Percentiles rank a stretch among this genome's conserved stretches.
Evolutionary conservation across 1,140 invertebrate genomes (phyloP).

Genomic region (Dreissena polymorpha): DNA sequence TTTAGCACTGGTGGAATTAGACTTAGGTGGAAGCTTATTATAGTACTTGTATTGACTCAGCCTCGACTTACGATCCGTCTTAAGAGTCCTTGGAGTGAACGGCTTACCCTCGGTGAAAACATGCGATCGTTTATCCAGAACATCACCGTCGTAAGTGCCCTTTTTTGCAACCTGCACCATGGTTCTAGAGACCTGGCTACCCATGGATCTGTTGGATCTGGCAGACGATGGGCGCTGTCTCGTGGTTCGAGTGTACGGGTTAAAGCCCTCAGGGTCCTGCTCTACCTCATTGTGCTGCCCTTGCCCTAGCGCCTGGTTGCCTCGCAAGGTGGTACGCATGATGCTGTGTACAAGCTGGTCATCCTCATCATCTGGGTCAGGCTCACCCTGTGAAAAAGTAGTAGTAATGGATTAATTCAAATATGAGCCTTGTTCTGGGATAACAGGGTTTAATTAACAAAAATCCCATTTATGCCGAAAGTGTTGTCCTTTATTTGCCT

Average conservation of each 20-base stretch:
- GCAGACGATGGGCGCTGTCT: constrained; percentile 42
- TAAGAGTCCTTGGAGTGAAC: constrained; percentile 76
- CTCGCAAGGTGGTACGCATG: constrained; percentile 67
- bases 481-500: no score
- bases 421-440: no score
- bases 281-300: constrained; percentile 53
- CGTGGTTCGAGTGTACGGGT: constrained; percentile 21
- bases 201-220: constrained; percentile 49
- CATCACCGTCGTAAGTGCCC: constrained; percentile 73
- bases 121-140: constrained; percentile 73
- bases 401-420: no score
- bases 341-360: constrained; percentile 68
- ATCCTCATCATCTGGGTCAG: constrained; percentile 74
- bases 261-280: constrained; percentile 17
- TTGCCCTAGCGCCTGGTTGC: constrained; percentile 50
- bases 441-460: no score
- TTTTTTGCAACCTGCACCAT: constrained; percentile 58
- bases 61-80: constrained; percentile 71
- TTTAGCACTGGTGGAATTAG: background rate
- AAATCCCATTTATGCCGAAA: no score
- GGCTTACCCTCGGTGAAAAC: constrained; percentile 75
- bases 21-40: constrained; percentile 68
- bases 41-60: constrained; percentile 76
- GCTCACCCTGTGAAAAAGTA: constrained; percentile 57
- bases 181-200: constrained; percentile 42